Base-by-base conservation (phyloP, 2,797 vertebrate species). In the Sebastes wilsoni region DNA sequence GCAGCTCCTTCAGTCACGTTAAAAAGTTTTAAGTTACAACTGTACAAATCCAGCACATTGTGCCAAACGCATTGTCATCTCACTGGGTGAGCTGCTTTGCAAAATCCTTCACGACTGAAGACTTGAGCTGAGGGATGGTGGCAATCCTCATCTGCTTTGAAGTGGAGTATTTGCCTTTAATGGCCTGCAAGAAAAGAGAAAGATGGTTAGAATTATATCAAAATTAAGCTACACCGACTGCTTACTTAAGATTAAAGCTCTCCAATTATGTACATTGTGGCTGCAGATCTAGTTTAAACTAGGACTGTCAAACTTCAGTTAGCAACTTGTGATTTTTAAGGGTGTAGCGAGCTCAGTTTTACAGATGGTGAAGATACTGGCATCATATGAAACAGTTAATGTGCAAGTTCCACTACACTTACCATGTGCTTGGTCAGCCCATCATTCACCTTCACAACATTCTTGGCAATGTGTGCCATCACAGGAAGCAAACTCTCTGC, bases 401-500 rank as follows among this genome's bases (percentile, higher is more conserved):
- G 8, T 49, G 12, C 8, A 12, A 20, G 18, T 49, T 49, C 3
- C 8, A 49, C 46, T 20, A n/a, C 3, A 59, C 85, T 95, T 88
- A 98, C 97, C 95, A 92, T 69, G n/a, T 96, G 94, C 70, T 97
- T 97, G 1, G 93, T 95, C 38, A 84, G 84, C 0, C 96, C 94
- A 0, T 90, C 72, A 2, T 96, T 97, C 69, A 97, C 94, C 65
- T 94, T 91, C 2, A 97, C 56, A 6, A 97, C 62, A n/a, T 98
- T 99, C 85, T 97, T 98, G 34, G 97, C 97, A 8, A 98, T 94
- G 73, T 97, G 96, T 18, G 89, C 88, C 96, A 96, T 97, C 55
- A 97, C 94, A 66, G 94, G 94, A 68, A 97, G 54, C 86, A 98
- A 92, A 34, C 83, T 84, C 3, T 91, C 94, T 77, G 96, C 95